These are phyloP conservation scores for Triplophysa dalaica DNA, from an alignment of 2,113 vertebrate genomes.

Conservation along the genomic window DNA sequence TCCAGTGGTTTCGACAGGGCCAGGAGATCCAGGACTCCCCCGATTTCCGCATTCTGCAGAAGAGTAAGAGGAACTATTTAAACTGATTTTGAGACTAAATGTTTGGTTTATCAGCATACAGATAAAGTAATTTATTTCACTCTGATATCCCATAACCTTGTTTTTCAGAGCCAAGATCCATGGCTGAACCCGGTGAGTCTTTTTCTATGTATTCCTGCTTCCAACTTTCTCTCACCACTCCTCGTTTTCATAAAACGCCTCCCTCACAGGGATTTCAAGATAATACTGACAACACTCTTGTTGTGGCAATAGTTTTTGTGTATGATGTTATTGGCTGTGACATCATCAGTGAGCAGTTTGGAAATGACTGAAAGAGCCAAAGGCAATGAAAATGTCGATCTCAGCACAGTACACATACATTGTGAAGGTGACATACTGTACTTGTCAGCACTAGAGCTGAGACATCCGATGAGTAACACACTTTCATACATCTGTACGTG, in stretches of 20 bases:
- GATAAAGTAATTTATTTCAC: background rate
- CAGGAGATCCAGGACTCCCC: slow-evolving; percentile 93
- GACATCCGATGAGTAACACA: slow-evolving; percentile 2
- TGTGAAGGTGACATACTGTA: background rate
- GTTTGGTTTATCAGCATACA: background rate
- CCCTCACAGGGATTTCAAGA: background rate
- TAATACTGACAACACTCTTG: background rate
- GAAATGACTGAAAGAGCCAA: background rate
- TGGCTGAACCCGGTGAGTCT: slow-evolving; percentile 82
- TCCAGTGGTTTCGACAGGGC: slow-evolving; percentile 89
- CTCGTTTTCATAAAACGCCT: slow-evolving; percentile 21
- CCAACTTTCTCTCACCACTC: background rate
- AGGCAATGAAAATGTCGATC: slow-evolving; percentile 1
- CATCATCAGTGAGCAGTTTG: background rate
- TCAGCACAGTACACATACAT: background rate
- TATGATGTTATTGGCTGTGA: slow-evolving; percentile 6
- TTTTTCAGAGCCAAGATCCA: slow-evolving; percentile 80
- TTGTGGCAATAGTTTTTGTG: background rate
- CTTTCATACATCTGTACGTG: slow-evolving; percentile 11
- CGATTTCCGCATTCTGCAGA: slow-evolving; percentile 94
- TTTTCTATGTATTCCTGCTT: background rate
- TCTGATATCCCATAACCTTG: slow-evolving; percentile 44
- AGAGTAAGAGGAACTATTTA: slow-evolving; percentile 81
- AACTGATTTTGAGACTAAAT: background rate
- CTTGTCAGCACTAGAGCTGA: background rate